phyloP scores from a whole-genome alignment of 64 coral and sea anemone species.

The Acropora tenuis region DNA sequence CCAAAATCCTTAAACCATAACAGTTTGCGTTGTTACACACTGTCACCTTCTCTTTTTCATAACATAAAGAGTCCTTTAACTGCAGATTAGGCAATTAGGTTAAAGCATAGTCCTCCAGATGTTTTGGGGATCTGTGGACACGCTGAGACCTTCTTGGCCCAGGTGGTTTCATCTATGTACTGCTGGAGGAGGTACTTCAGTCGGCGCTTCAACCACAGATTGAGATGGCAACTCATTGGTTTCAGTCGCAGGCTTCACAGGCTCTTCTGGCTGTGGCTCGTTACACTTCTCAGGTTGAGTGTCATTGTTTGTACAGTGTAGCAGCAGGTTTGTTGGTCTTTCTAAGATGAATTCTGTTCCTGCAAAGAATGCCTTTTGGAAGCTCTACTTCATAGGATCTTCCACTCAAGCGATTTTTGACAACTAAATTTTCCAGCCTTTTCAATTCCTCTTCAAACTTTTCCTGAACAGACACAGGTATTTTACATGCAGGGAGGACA shows the following conservation, averaged over 20 bases:
- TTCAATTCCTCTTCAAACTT: not conserved
- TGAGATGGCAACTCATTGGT: not conserved
- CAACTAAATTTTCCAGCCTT: not conserved
- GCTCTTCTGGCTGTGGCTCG: not conserved
- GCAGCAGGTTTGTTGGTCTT: not conserved
- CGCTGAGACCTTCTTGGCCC: no score
- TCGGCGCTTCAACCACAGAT: not conserved
- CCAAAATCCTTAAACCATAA: no score
- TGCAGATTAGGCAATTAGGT: no score
- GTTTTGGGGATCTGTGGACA: no score
- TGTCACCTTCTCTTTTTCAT: no score
- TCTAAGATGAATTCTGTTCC: not conserved
- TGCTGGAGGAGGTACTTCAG: not conserved
- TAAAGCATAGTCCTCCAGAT: no score
- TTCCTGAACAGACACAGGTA: constrained; percentile 25
- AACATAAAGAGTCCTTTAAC: no score
- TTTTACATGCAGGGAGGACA: constrained; percentile 30
- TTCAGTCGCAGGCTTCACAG: not conserved
- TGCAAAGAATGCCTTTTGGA: not conserved
- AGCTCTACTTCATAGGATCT: not conserved
- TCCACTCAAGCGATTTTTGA: not conserved
- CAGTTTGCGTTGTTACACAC: no score
- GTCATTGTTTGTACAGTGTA: not conserved
- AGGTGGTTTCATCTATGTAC: no score
- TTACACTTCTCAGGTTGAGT: not conserved